These are phyloP conservation scores for Acanthurus tractus DNA, from an alignment of 2,797 vertebrate genomes.

Conservation along the genomic window DNA sequence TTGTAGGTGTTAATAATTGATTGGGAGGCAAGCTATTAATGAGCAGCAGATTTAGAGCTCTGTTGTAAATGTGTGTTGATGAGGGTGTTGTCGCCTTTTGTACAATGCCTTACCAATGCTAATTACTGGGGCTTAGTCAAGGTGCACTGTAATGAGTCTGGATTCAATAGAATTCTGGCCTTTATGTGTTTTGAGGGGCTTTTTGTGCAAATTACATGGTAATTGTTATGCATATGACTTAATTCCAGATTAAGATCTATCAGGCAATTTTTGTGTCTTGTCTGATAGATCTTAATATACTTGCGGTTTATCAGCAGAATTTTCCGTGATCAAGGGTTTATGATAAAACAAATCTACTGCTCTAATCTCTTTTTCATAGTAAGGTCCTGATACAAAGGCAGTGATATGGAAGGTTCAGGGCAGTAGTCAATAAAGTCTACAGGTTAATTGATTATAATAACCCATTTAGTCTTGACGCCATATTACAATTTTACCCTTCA, in stretches of 20 bases:
- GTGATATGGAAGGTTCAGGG: constrained; percentile 40
- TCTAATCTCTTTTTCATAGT: constrained; percentile 36
- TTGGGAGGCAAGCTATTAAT: constrained; percentile 88
- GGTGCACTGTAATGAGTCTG: constrained; percentile 82
- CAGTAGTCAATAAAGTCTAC: constrained; percentile 37
- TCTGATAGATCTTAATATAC: constrained; percentile 56
- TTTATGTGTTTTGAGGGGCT: constrained; percentile 80
- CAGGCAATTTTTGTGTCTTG: constrained; percentile 43
- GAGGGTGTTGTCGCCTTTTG: constrained; percentile 81
- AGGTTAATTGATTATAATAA: constrained; percentile 37
- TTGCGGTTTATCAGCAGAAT: constrained; percentile 39
- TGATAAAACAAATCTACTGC: constrained; percentile 44
- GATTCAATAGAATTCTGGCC: constrained; percentile 76
- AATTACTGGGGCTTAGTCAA: constrained; percentile 85
- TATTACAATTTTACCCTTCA: constrained; percentile 34
- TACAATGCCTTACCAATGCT: constrained; percentile 83
- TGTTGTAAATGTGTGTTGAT: constrained; percentile 84
- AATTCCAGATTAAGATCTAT: constrained; percentile 72
- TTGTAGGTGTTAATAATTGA: constrained; percentile 90
- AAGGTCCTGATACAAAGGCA: constrained; percentile 34
- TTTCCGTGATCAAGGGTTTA: constrained; percentile 41
- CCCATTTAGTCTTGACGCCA: constrained; percentile 11
- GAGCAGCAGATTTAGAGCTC: constrained; percentile 82
- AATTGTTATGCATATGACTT: constrained; percentile 74
- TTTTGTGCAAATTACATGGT: constrained; percentile 76